These are phyloP conservation scores for Hippocampus zosterae DNA, from an alignment of 2,113 vertebrate genomes.

Conservation along the genomic window DNA sequence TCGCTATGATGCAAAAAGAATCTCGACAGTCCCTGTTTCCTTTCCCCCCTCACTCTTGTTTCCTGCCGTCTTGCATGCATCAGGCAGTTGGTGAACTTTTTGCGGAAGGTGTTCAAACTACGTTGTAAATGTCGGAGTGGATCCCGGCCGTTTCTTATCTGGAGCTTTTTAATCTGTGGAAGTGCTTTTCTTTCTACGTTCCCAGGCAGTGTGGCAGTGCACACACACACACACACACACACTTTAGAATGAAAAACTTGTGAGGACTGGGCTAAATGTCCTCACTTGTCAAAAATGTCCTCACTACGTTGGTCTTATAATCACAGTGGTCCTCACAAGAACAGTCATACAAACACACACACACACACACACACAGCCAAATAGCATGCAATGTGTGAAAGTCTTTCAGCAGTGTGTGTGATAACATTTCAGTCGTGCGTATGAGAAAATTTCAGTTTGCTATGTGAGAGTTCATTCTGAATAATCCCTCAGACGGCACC, in stretches of 20 bases:
- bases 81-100: slow-evolving; percentile 32
- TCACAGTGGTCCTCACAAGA: too few species aligned
- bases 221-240: not conserved
- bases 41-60: slow-evolving; percentile 17
- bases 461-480: not conserved
- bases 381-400: not conserved
- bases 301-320: too few species aligned
- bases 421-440: too few species aligned
- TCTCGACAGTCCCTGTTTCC: slow-evolving; percentile 24
- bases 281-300: too few species aligned
- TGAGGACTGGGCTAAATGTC: too few species aligned
- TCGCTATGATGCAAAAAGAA: slow-evolving; percentile 60
- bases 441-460: not conserved
- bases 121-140: slow-evolving; percentile 17
- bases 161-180: slow-evolving; percentile 15
- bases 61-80: slow-evolving; percentile 13
- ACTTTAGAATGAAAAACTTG: too few species aligned
- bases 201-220: slow-evolving; percentile 12
- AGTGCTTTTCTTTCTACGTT: slow-evolving; percentile 9
- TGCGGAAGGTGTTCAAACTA: not conserved
- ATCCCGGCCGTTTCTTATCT: slow-evolving; percentile 7
- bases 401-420: not conserved
- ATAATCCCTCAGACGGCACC: slow-evolving; percentile 28
- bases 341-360: too few species aligned
- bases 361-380: not conserved